Evolutionary conservation across 1,140 invertebrate genomes (phyloP), one percentile per base, ranked within the genome.

Genomic region (Anadara kagoshimensis): DNA sequence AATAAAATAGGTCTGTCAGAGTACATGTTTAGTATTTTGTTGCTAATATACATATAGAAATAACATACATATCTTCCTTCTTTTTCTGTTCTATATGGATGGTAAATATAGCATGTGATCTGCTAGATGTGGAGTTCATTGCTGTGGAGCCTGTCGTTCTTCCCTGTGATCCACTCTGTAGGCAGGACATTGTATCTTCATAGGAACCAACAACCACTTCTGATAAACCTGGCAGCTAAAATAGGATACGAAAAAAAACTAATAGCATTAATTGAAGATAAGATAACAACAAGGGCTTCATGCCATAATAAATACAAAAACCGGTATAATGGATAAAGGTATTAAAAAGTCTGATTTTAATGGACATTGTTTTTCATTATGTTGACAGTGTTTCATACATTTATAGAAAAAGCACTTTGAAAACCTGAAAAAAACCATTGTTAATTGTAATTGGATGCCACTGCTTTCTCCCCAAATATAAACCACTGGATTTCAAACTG

Each of bases 131-230:
- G 29, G 93, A 93, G 86, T 96, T 96, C 95, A 96, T 96, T 26
- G 94, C 91, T 0, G 95, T 96, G 0, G 94, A 92, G 0, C 94
- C 94, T 0, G 95, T 97, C 4, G 94, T 94, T 58, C 96, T 89
- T 22, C 93, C 92, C 0, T 90, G 79, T 0, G 95, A 95, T 2
- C 96, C 96, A 57, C 92, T 90, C 36, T 95, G 78, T 54, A 92
- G 80, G 68, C 82, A 87, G 59, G 92, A 86, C 73, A 89, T 79
- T 14, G 85, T 86, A 20, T 86, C 85, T 44, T 79, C 69, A 24
- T 69, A 78, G 47, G 54, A 73, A 8, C 20, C 36, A 1, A 88
- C 87, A 18, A 53, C 58, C 8, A 81, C 69, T 63, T 88, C 86
- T 53, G 63, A 76, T 56, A 88, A 64, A 20, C 87, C 86, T 29